A percentile compares a stretch with the other conserved stretches of the same genome.
Conservation (phyloP, 2,888 invertebrate species). For the Apamea monoglypha region DNA sequence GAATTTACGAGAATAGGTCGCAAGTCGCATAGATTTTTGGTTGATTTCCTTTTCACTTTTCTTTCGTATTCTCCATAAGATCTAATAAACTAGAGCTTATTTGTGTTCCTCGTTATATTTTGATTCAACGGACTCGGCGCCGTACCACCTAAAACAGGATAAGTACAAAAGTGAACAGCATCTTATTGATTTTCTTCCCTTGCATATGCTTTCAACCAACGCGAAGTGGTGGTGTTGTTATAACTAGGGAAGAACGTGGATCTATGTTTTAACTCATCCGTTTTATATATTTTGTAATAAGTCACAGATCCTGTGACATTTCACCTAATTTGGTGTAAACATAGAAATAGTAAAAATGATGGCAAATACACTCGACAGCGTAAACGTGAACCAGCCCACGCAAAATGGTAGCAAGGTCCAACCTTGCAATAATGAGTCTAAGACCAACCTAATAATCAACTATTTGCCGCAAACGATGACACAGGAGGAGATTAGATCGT, state of each 20-base stretch:
- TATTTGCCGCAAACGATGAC: constrained; percentile 99
- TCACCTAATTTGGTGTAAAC: constrained; percentile 80
- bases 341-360: constrained; percentile 87
- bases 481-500: constrained; percentile 98
- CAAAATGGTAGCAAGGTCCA: constrained; percentile 94
- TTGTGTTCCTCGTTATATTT: constrained; percentile 87
- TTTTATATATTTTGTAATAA: constrained; percentile 73
- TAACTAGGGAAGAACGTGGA: constrained; percentile 76
- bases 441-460: constrained; percentile 99
- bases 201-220: constrained; percentile 90
- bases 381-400: constrained; percentile 90
- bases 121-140: constrained; percentile 85
- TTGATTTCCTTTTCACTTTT: constrained; percentile 90
- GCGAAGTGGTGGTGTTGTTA: constrained; percentile 88
- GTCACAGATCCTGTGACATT: constrained; percentile 78
- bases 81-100: constrained; percentile 88
- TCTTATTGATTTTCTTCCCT: constrained; percentile 91
- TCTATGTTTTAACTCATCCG: constrained; percentile 81
- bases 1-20: constrained; percentile 90
- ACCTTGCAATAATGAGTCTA: constrained; percentile 96
- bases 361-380: constrained; percentile 89
- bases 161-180: constrained; percentile 89
- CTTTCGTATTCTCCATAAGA: constrained; percentile 87
- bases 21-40: constrained; percentile 90
- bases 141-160: constrained; percentile 84